A percentile compares a stretch with the other conserved stretches of the same genome.
phyloP scores from a whole-genome alignment of 2,888 invertebrate species.

The Neria commutata region DNA sequence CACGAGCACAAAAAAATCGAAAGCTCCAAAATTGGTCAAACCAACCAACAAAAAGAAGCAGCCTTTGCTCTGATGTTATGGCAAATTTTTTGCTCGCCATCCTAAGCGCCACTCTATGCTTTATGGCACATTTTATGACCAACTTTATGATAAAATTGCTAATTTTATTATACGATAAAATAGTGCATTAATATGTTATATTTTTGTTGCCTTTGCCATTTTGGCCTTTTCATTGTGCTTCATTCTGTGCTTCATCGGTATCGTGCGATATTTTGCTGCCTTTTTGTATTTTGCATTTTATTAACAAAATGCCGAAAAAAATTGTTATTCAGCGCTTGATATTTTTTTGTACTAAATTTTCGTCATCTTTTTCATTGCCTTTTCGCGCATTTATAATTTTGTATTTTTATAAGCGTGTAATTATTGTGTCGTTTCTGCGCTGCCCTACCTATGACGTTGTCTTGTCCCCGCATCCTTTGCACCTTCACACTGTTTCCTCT shows the following conservation, averaged over 20 bases:
- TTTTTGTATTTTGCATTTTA: slow-evolving; percentile 2
- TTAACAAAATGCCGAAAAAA: neutral
- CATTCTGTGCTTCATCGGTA: neutral
- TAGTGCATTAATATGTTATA: too few relatives aligned
- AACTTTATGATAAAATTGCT: too few relatives aligned
- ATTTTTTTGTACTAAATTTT: slow-evolving; percentile 4
- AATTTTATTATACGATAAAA: too few relatives aligned
- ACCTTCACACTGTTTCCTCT: too few relatives aligned
- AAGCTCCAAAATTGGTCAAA: too few relatives aligned
- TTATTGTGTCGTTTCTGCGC: neutral
- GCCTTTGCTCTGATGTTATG: too few relatives aligned
- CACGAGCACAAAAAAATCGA: too few relatives aligned
- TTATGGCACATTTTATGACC: too few relatives aligned
- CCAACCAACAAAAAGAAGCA: too few relatives aligned
- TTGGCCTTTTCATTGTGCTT: neutral
- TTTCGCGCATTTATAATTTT: neutral
- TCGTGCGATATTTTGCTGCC: neutral
- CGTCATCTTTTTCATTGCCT: neutral
- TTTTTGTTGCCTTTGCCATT: neutral
- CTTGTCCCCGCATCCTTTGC: too few relatives aligned
- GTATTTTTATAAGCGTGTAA: neutral
- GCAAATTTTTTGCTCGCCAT: too few relatives aligned
- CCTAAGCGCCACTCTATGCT: too few relatives aligned
- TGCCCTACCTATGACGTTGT: neutral
- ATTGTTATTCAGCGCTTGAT: slow-evolving; percentile 3